Base-by-base conservation (phyloP, 1,140 invertebrate species). In the Acromyrmex echinatior region DNA sequence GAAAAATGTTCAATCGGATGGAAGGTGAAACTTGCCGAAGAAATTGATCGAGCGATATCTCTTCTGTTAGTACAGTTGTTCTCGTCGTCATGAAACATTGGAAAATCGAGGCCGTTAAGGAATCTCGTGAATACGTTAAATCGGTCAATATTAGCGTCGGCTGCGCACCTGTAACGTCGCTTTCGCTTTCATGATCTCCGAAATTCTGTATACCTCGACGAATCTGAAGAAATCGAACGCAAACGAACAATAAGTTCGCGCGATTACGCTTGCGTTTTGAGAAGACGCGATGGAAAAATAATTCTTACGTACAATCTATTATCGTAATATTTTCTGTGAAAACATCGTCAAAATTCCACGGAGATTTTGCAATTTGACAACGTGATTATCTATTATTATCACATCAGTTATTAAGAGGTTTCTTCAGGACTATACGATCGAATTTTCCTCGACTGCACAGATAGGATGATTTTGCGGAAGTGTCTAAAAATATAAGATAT, bases 11-110 rank as follows among this genome's bases (percentile, higher is more conserved):
- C 60, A 45, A 39, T 79, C 60, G 49, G 82, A 78, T 65, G 73
- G 31, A 78, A 86, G 74, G 12, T 79, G 62, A 77, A 79, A 79
- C 39, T 66, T 66, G 18, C 3, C 49, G 51, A 79, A 79, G 31
- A 60, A 58, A 21, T 25, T 60, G 39, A 31, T 60, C 21, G 16
- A n/a, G 16, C 45, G 82, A 79, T 66, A 77, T 86, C 74, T 86
- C 28, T 79, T 65, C 6, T 86, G 49, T 86, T 86, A 79, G 49
- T 31, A 79, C 82, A 86, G n/a, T 66, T 86, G 82, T 10, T 66
- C 60, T 56, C n/a, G 21, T n/a, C n/a, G 21, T 56, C 14, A 14
- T 1, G 39, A 35, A 60, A 74, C 68, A 16, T 82, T 21, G 82
- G 51, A 77, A 79, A 86, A 86, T 77, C 49, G 74, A 86, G 74